These are phyloP conservation scores for Cenopis cana DNA, from an alignment of 2,888 invertebrate genomes.

Conservation along the genomic window DNA sequence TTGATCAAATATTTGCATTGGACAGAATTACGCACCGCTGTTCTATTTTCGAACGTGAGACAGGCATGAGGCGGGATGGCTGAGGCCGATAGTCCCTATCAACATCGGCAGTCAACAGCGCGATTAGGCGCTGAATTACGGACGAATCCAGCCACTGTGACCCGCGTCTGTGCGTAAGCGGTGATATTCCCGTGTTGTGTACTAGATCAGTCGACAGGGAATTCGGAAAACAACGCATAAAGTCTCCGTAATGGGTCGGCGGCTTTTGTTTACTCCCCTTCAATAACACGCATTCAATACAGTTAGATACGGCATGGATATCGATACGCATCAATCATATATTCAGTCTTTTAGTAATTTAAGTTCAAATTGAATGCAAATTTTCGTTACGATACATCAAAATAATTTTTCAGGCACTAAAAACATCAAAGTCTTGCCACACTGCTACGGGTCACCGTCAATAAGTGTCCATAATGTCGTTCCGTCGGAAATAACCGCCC, in stretches of 20 bases:
- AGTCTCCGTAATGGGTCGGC: slow-evolving; percentile 26
- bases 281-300: slow-evolving; percentile 27
- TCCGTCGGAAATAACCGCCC: neutral
- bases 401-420: too few species aligned
- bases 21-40: slow-evolving; percentile 18
- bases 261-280: slow-evolving; percentile 30
- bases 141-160: slow-evolving; percentile 13
- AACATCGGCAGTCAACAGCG: slow-evolving; percentile 35
- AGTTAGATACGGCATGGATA: neutral
- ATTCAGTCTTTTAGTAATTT: neutral
- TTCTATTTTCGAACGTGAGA: slow-evolving; percentile 27
- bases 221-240: slow-evolving; percentile 36
- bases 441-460: too few species aligned
- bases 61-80: slow-evolving; percentile 9
- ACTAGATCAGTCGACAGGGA: slow-evolving; percentile 33
- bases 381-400: too few species aligned
- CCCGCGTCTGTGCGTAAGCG: slow-evolving; percentile 23
- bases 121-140: slow-evolving; percentile 42
- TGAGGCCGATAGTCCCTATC: slow-evolving; percentile 33
- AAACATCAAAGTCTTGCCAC: too few species aligned
- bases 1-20: slow-evolving; percentile 35
- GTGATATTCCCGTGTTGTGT: slow-evolving; percentile 25
- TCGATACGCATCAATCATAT: neutral
- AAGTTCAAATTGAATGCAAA: too few species aligned
- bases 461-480: neutral